Evolutionary conservation across 1,140 invertebrate genomes (phyloP), one percentile per base, ranked within the genome.

Genomic region (Lysiphlebus fabarum): DNA sequence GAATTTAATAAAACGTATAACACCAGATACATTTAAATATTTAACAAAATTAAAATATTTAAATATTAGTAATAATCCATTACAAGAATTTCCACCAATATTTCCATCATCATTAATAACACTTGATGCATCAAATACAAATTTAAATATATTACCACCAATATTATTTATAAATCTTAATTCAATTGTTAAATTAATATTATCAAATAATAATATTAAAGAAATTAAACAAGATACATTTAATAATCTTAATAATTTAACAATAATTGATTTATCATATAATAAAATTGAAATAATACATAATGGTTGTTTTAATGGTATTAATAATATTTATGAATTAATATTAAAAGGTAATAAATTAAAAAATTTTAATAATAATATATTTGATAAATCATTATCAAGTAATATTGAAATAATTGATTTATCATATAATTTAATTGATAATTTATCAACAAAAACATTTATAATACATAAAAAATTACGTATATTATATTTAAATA

Each of bases 381-480:
- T n/a, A n/a, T n/a, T n/a, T n/a, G n/a, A n/a, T n/a, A n/a, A n/a
- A n/a, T n/a, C n/a, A n/a, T n/a, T n/a, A n/a, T n/a, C n/a, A n/a
- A n/a, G n/a, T n/a, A n/a, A n/a, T n/a, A n/a, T 73, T 95, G 82
- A 89, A 64, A 85, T 80, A 54, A 78, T 95, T 12, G 87, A 90
- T 70, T 76, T 94, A 4, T 86, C 87, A 1, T 87, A 90, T 67
- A 95, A 95, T 76, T 81, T 84, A 51, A 78, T 95, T 44, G 78
- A 75, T 36, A 74, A 80, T n/a, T 82, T 95, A 9, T 91, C 91
- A 1, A 90, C 90, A 0, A 79, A 90, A 0, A 90, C 90, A 5
- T 93, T 95, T 69, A 85, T 87, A 67, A 89, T 91, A 56, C 90
- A 93, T 74, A 87, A 89, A 0, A 79, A 88, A 36, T 68, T 95